Evolutionary conservation across 2,113 vertebrate species (phyloP), one percentile per base, ranked within the genome.

Genomic region (Rhizomys pruinosus): DNA sequence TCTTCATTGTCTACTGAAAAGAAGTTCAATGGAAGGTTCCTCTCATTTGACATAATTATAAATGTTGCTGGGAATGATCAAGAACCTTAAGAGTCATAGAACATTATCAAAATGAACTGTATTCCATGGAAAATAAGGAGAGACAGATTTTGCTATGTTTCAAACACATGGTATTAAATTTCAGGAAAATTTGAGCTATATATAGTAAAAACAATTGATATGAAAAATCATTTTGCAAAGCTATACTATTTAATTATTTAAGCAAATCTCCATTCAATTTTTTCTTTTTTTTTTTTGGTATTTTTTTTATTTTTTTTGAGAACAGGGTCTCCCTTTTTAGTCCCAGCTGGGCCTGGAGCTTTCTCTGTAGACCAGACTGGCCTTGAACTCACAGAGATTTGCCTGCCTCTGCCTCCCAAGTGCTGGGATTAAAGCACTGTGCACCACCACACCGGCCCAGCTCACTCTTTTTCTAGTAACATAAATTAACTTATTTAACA

Each of bases 21-120:
- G 91, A 97, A 97, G 95, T 91, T 92, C 95, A 97, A 90, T 90
- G 79, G 97, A 97, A 97, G 77, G 52, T 94, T 95, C n/a, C 86
- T 89, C 88, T 94, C 22, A 92, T 74, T 88, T 97, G 91, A 97
- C 82, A 52, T 52, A 97, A 97, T 98, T 97, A 96, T 79, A 88
- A 95, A 92, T 95, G 92, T 94, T 97, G 63, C 84, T 76, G 23
- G 66, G 94, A 95, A 86, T 79, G 8, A 92, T 42, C 4, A 90
- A 95, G 86, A 92, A n/a, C 97, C 77, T 89, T 74, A 82, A 94
- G 63, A 42, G 68, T 61, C 77, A 42, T 69, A 88, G n/a, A 96
- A 97, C 44, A 39, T 91, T 93, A 95, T 19, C 16, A 55, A 74
- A 95, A 96, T 44, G 64, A 92, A 77, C 47, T 72, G 59, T 61